Conservation (phyloP, 1,140 invertebrate genomes). For the Contarinia nasturtii region DNA sequence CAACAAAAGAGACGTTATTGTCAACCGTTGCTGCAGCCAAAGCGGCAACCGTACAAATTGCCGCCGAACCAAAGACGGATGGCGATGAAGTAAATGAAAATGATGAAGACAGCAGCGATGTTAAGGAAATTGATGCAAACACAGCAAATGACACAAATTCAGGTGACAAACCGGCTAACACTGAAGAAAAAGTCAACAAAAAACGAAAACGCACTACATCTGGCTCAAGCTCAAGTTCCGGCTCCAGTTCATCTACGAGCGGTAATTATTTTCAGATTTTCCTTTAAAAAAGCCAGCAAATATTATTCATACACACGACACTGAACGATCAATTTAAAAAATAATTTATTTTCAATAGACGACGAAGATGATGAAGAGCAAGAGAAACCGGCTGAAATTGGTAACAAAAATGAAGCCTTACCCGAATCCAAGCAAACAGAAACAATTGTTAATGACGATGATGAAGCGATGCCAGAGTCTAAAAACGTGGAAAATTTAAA, state of each 20-base stretch:
- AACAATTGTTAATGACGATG: conserved; percentile 12
- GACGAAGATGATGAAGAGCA: conserved; percentile 6
- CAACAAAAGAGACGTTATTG: conserved; percentile 9
- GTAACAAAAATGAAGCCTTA: not conserved
- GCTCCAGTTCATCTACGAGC: conserved; percentile 13
- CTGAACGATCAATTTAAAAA: no score
- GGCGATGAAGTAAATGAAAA: conserved; percentile 10
- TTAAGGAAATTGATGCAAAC: conserved; percentile 6
- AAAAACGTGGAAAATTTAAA: conserved; percentile 8
- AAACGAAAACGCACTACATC: conserved; percentile 24
- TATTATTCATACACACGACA: no score
- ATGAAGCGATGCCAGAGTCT: conserved; percentile 20
- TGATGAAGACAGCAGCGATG: conserved; percentile 11
- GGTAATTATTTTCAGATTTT: conserved; percentile 7
- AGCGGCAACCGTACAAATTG: conserved; percentile 4
- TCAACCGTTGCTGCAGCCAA: conserved; percentile 8
- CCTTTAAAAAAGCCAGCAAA: no score
- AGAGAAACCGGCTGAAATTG: conserved; percentile 1
- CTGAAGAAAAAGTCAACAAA: conserved; percentile 20
- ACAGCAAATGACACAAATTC: conserved; percentile 10
- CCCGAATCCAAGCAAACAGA: no score
- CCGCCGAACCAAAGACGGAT: conserved; percentile 8
- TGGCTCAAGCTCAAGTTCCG: conserved; percentile 23
- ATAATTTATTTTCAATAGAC: not conserved
- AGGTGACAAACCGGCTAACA: conserved; percentile 14